phyloP scores from a whole-genome alignment of 2,888 invertebrate genomes.

The Hydrotaea diabolus region DNA sequence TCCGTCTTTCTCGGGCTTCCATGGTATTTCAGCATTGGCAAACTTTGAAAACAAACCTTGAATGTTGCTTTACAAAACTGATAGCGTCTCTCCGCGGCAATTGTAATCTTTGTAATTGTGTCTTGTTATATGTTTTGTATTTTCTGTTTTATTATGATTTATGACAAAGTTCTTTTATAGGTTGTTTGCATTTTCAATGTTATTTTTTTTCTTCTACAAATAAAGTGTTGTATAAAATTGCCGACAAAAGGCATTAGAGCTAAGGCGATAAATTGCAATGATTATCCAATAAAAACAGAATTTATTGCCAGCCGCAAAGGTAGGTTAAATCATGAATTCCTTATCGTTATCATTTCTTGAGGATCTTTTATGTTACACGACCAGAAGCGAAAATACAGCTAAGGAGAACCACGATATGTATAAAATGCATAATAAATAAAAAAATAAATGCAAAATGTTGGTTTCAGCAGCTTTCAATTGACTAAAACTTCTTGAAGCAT shows the following conservation, averaged over 20 bases:
- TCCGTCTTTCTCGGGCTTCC: too few relatives aligned
- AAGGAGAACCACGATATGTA: too few relatives aligned
- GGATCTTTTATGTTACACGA: neutral
- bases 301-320: neutral
- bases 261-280: slow-evolving; percentile 13
- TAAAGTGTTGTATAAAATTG: slow-evolving; percentile 11
- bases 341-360: too few relatives aligned
- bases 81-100: neutral
- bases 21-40: too few relatives aligned
- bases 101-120: neutral
- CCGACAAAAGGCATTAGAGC: slow-evolving; percentile 5
- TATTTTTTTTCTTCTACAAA: neutral
- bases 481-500: too few relatives aligned
- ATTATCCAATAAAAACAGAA: slow-evolving; percentile 38
- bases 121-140: neutral
- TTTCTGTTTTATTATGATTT: slow-evolving; percentile 22
- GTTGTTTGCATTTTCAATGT: slow-evolving; percentile 10
- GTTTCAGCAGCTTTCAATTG: too few relatives aligned
- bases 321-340: neutral
- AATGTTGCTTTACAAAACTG: too few relatives aligned
- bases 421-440: too few relatives aligned
- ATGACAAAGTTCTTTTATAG: slow-evolving; percentile 5
- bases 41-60: too few relatives aligned
- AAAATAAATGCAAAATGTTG: too few relatives aligned
- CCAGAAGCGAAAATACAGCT: neutral